Evolutionary conservation across 2,797 vertebrate species (phyloP), one percentile per base, ranked within the genome.

Genomic region (Picus viridis): DNA sequence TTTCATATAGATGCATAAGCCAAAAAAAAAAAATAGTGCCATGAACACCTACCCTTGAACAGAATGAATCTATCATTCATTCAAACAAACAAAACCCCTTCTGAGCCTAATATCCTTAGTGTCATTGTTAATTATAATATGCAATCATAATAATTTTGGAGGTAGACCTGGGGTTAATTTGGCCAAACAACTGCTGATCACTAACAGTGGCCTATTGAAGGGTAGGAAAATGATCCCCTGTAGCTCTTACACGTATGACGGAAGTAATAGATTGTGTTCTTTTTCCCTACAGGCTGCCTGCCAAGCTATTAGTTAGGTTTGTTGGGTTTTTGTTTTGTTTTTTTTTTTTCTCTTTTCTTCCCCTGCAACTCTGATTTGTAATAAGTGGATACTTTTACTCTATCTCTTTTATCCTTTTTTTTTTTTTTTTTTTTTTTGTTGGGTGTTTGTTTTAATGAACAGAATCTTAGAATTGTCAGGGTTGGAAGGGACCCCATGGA

Each of bases 121-220:
- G 95, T 91, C 90, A 78, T 88, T 32, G 0, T 89, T 94, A 93
- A 94, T 94, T 96, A 87, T 73, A 64, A 88, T 89, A 89, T 58
- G 89, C 32, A 91, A 88, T 88, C 73, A 24, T 92, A 94, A 96
- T 82, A 1, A 74, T 94, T 95, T 90, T 85, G 84, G 91, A 90
- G 85, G 70, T 83, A 91, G 87, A 95, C 83, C 56, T 94, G 77
- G 75, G 87, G 92, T 97, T 96, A 95, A 93, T 95, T 89, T 96
- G 89, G 89, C 53, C 94, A 86, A 91, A 83, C 77, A 75, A 20
- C 64, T 69, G 84, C 89, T 88, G 90, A 70, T 95, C 15, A 8
- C 49, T 94, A 76, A 51, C 65, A 88, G 81, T 45, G 83, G 76
- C 51, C 64, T 81, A 71, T 91, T 94, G 62, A 72, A 93, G 86